These are phyloP conservation scores for Yponomeuta evonymella DNA, from an alignment of 2,888 invertebrate genomes.

Conservation along the genomic window DNA sequence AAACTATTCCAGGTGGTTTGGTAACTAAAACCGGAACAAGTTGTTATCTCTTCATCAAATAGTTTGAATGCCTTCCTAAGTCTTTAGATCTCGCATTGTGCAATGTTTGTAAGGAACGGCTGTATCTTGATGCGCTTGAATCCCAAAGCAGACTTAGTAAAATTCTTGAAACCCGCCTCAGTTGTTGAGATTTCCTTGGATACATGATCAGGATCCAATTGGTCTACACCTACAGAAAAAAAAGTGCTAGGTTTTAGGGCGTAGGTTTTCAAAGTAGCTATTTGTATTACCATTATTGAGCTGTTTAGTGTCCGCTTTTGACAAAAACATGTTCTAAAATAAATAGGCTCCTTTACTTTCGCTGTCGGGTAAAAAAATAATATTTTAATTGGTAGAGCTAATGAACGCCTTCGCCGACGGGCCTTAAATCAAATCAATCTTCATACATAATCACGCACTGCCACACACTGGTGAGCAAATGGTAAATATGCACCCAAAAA, in stretches of 20 bases:
- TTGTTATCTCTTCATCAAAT: conserved; percentile 41
- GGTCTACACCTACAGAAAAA: too few relatives aligned
- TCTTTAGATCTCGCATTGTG: conserved; percentile 39
- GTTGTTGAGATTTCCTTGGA: too few relatives aligned
- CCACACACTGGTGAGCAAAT: not conserved
- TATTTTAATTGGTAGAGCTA: too few relatives aligned
- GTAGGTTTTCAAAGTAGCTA: not conserved
- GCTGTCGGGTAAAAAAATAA: too few relatives aligned
- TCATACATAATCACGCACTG: too few relatives aligned
- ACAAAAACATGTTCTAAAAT: not conserved
- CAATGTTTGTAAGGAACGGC: conserved; percentile 37
- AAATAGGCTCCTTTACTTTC: too few relatives aligned
- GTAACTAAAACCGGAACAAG: conserved; percentile 1
- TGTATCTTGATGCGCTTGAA: conserved; percentile 30
- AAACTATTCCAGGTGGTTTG: conserved; percentile 5
- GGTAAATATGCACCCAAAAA: not conserved
- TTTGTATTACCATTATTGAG: not conserved
- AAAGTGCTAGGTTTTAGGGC: too few relatives aligned
- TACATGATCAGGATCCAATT: too few relatives aligned
- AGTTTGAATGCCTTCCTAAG: conserved; percentile 32
- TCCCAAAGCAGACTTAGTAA: not conserved
- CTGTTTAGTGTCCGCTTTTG: not conserved
- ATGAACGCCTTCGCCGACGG: too few relatives aligned
- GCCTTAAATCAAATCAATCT: too few relatives aligned
- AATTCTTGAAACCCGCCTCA: not conserved